A percentile compares a stretch with the other conserved stretches of the same genome.
Evolutionary conservation across 2,113 vertebrate species (phyloP).

Genomic region (Sceloporus tristichus): DNA sequence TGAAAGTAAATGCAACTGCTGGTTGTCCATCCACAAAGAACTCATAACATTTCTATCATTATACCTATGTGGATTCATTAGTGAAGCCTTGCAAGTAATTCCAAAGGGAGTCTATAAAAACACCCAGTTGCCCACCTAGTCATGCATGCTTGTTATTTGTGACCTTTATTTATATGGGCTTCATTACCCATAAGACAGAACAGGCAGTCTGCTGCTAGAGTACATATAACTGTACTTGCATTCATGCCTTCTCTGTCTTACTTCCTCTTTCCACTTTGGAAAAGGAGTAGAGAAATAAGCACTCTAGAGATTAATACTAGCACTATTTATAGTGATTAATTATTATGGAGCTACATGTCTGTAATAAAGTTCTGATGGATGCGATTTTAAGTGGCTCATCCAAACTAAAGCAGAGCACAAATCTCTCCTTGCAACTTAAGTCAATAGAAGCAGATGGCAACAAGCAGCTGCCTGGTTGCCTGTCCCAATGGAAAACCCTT

Average conservation of each 20-base stretch:
- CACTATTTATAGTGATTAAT: background rate
- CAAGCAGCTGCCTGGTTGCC: background rate
- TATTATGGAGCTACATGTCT: background rate
- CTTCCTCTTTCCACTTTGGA: background rate
- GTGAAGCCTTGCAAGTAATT: background rate
- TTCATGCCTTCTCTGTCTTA: background rate
- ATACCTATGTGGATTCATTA: background rate
- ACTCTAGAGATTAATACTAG: background rate
- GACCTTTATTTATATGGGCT: background rate
- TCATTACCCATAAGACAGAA: background rate
- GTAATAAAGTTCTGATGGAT: background rate
- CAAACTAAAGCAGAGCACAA: background rate
- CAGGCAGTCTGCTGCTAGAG: background rate
- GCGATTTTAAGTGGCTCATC: slow-evolving; percentile 1
- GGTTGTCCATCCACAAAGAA: background rate
- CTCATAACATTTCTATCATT: background rate
- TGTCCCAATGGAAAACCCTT: background rate
- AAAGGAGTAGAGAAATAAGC: background rate
- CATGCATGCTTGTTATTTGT: background rate
- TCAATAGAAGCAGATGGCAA: slow-evolving; percentile 13
- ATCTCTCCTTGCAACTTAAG: background rate
- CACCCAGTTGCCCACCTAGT: background rate
- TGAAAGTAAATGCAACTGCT: background rate
- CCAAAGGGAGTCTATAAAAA: background rate
- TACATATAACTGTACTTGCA: background rate